A percentile compares a stretch with the other conserved stretches of the same genome.
Conservation (phyloP, 1,140 invertebrate species). For the Armadillidium nasatum region DNA sequence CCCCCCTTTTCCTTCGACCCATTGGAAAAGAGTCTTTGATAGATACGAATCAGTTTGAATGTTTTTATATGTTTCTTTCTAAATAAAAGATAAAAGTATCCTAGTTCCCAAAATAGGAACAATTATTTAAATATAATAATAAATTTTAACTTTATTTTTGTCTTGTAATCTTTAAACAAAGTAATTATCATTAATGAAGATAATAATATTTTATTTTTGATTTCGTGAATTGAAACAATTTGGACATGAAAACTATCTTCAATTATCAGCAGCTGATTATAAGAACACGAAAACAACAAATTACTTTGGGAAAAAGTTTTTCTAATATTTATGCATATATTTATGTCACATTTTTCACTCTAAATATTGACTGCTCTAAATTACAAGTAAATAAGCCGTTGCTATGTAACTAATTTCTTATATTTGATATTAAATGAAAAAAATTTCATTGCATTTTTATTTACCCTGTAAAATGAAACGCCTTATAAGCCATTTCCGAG, state of each 20-base stretch:
- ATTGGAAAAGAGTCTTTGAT: background rate
- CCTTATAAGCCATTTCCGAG: background rate
- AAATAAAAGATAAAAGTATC: background rate
- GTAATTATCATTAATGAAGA: background rate
- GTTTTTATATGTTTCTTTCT: background rate
- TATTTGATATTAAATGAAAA: background rate
- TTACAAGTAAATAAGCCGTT: background rate
- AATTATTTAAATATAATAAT: background rate
- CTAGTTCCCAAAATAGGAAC: background rate
- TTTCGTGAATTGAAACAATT: background rate
- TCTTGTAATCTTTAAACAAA: background rate
- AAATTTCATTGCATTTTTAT: no score
- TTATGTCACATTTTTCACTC: background rate
- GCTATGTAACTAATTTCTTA: background rate
- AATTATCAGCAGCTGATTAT: background rate
- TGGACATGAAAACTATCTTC: background rate
- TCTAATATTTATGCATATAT: background rate
- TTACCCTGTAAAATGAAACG: background rate
- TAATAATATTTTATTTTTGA: no score
- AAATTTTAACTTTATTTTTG: constrained; percentile 1
- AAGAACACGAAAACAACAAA: background rate
- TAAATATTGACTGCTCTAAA: background rate
- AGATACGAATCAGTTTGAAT: background rate
- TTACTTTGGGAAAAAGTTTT: background rate
- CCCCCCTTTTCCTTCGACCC: background rate